A percentile compares a stretch with the other conserved stretches of the same genome.
Evolutionary conservation across 2,888 invertebrate species (phyloP).

Genomic region (Altica lythri): DNA sequence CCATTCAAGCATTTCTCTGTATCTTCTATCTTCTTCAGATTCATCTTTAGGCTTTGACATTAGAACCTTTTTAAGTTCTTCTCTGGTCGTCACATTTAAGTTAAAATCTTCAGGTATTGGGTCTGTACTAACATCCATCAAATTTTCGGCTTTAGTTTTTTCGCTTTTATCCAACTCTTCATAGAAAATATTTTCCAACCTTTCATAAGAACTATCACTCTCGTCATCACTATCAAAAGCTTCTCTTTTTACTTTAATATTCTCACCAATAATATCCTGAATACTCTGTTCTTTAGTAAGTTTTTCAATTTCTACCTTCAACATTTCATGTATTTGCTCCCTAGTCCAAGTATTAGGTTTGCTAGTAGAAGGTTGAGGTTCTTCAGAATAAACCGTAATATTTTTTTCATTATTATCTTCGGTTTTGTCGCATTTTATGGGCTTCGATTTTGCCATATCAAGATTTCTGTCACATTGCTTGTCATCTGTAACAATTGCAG

Average conservation of each 20-base stretch:
- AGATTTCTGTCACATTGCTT: background rate
- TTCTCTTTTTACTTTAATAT: conserved; percentile 7
- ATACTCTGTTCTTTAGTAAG: conserved; percentile 11
- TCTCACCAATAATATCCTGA: conserved; percentile 22
- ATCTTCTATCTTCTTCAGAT: conserved; percentile 33
- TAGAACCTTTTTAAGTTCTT: conserved; percentile 34
- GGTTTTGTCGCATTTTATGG: background rate
- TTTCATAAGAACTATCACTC: conserved; percentile 29
- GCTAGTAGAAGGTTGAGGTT: background rate
- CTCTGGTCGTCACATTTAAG: conserved; percentile 31
- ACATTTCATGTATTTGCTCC: conserved; percentile 20
- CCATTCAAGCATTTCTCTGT: conserved; percentile 51
- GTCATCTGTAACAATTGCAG: conserved; percentile 1
- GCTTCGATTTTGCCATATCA: background rate
- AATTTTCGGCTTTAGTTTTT: conserved; percentile 16
- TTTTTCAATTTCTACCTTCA: conserved; percentile 19
- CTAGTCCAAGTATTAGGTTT: conserved; percentile 2
- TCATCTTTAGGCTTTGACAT: conserved; percentile 14
- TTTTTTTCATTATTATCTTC: background rate
- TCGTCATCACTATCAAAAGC: conserved; percentile 22
- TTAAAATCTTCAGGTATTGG: conserved; percentile 16
- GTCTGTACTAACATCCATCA: conserved; percentile 29
- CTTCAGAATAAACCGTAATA: too few relatives aligned
- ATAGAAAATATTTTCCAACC: conserved; percentile 39
- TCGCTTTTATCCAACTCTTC: conserved; percentile 38